phyloP scores from a whole-genome alignment of 1,140 invertebrate species.

The Oryctes rhinoceros region DNA sequence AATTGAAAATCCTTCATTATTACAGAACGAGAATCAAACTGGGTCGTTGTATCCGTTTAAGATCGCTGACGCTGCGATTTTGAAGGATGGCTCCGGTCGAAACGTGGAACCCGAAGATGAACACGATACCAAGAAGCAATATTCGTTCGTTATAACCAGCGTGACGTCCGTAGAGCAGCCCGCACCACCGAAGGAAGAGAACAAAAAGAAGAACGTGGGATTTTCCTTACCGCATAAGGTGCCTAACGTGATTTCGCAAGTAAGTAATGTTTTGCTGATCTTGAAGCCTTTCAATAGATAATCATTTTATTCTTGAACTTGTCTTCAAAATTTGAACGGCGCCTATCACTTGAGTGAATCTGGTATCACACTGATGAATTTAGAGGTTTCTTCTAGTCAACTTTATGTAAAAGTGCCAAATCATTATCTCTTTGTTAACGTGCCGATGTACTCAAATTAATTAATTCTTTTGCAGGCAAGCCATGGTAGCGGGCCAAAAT shows the following conservation, averaged over 20 bases:
- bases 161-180: background rate
- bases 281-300: background rate
- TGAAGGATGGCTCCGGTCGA: background rate
- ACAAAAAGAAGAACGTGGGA: background rate
- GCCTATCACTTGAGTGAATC: too few relatives aligned
- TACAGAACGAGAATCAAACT: background rate
- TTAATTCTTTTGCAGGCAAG: background rate
- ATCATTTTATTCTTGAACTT: too few relatives aligned
- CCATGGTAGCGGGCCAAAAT: background rate
- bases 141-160: background rate
- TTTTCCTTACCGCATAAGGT: constrained; percentile 16
- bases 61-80: background rate
- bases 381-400: too few relatives aligned
- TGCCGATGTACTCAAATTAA: too few relatives aligned
- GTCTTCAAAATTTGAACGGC: too few relatives aligned
- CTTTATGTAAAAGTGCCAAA: too few relatives aligned
- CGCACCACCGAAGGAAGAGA: background rate
- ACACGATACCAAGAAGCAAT: background rate
- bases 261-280: background rate
- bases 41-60: background rate
- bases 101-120: background rate
- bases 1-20: background rate
- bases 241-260: constrained; percentile 22
- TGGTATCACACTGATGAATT: too few relatives aligned
- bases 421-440: too few relatives aligned